Percentiles rank a stretch among this genome's conserved stretches.
phyloP scores from a whole-genome alignment of 2,888 invertebrate species.

The Perizoma affinitatum region DNA sequence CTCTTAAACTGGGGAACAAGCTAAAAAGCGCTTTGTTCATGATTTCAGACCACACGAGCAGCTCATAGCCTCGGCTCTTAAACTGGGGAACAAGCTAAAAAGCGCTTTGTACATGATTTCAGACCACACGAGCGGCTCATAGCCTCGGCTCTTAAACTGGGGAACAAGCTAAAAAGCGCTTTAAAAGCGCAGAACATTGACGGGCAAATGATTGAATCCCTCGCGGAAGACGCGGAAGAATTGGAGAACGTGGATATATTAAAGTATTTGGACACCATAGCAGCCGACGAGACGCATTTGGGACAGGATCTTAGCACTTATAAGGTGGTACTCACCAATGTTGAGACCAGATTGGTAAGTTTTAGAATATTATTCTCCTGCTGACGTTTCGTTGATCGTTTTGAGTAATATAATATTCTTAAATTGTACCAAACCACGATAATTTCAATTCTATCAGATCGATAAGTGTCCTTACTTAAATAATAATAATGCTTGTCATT shows the following conservation, averaged over 20 bases:
- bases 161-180: constrained; percentile 86
- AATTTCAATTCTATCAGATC: too few relatives aligned
- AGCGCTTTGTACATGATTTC: constrained; percentile 74
- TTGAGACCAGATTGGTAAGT: constrained; percentile 71
- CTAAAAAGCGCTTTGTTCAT: constrained; percentile 84
- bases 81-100: constrained; percentile 85
- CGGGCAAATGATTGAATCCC: constrained; percentile 71
- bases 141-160: constrained; percentile 70
- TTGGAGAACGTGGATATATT: constrained; percentile 68
- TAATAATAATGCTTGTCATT: too few relatives aligned
- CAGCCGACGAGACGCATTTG: constrained; percentile 67
- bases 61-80: constrained; percentile 59
- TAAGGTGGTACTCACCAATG: constrained; percentile 74
- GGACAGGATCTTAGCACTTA: constrained; percentile 69
- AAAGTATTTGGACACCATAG: constrained; percentile 70
- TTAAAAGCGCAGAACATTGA: constrained; percentile 82
- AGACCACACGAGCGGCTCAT: constrained; percentile 67
- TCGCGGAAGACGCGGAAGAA: constrained; percentile 54
- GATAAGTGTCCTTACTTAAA: too few relatives aligned
- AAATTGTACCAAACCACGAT: too few relatives aligned
- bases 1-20: constrained; percentile 82
- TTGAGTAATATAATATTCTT: too few relatives aligned
- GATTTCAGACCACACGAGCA: constrained; percentile 65
- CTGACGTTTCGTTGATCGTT: too few relatives aligned
- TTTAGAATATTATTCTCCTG: not conserved